Conservation (phyloP, 2,113 vertebrate genomes). For the Nipponia nippon region DNA sequence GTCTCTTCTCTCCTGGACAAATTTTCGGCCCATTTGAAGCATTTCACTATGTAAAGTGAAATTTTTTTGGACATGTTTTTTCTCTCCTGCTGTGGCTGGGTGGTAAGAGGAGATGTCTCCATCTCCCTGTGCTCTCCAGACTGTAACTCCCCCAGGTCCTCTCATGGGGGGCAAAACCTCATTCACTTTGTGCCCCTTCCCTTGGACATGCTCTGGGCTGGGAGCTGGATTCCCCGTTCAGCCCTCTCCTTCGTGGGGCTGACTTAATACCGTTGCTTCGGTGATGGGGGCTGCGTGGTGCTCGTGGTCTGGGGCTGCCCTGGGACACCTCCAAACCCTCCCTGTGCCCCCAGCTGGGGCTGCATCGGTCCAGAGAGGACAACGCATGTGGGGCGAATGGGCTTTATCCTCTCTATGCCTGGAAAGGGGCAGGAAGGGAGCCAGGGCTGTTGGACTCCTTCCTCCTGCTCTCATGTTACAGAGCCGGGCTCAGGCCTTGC, state of each 20-base stretch:
- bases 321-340: not conserved
- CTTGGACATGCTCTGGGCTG: not conserved
- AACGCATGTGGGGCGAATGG: accelerated
- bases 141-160: not conserved
- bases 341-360: not conserved
- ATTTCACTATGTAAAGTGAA: not conserved
- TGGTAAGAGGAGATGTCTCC: not conserved
- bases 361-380: too few relatives aligned
- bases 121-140: not conserved
- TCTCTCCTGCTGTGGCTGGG: not conserved
- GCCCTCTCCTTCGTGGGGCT: accelerated
- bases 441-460: not conserved
- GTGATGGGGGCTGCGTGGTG: not conserved
- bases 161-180: not conserved
- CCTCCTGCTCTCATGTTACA: accelerated
- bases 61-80: not conserved
- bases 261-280: not conserved
- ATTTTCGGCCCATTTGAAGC: not conserved
- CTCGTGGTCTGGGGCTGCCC: not conserved
- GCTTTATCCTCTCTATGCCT: not conserved
- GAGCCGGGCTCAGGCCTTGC: not conserved
- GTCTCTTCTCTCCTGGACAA: not conserved
- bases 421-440: not conserved
- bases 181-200: not conserved
- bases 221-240: not conserved